Evolutionary conservation across 1,140 invertebrate genomes (phyloP).

Genomic region (Plectrocnemia conspersa): DNA sequence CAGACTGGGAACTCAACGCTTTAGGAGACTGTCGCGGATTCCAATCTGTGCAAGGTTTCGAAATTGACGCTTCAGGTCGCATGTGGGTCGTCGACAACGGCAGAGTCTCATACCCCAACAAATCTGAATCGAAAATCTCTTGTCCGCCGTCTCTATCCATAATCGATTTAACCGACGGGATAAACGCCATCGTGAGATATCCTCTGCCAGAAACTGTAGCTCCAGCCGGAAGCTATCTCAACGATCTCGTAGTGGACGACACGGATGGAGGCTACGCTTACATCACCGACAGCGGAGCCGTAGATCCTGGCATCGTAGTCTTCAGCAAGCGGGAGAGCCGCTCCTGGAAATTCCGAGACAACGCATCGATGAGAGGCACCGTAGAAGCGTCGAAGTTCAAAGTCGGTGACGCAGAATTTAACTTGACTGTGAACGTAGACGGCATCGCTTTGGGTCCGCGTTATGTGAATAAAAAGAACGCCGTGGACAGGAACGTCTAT

Average conservation of each 20-base stretch:
- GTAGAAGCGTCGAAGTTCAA: constrained; percentile 53
- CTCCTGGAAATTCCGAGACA: constrained; percentile 64
- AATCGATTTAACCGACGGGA: constrained; percentile 59
- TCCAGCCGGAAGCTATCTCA: constrained; percentile 53
- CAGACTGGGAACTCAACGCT: constrained; percentile 62
- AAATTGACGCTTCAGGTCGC: constrained; percentile 61
- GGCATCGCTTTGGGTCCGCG: constrained; percentile 64
- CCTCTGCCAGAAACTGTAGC: constrained; percentile 54
- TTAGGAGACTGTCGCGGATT: constrained; percentile 58
- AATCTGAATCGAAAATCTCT: constrained; percentile 35
- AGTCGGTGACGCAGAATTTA: constrained; percentile 54
- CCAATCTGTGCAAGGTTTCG: constrained; percentile 66
- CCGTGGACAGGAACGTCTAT: constrained; percentile 54
- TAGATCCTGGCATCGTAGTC: constrained; percentile 66
- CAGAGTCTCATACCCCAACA: constrained; percentile 50
- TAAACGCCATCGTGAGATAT: constrained; percentile 51
- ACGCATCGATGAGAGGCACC: constrained; percentile 56
- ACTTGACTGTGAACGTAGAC: constrained; percentile 54
- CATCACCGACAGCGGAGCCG: constrained; percentile 60
- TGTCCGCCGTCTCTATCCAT: constrained; percentile 64
- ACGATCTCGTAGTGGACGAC: constrained; percentile 66
- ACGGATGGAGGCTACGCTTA: constrained; percentile 62
- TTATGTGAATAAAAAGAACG: constrained; percentile 39
- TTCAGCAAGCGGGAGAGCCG: constrained; percentile 56
- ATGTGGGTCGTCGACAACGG: constrained; percentile 71